phyloP scores from a whole-genome alignment of 2,888 invertebrate genomes.

The Agriotes lineatus region DNA sequence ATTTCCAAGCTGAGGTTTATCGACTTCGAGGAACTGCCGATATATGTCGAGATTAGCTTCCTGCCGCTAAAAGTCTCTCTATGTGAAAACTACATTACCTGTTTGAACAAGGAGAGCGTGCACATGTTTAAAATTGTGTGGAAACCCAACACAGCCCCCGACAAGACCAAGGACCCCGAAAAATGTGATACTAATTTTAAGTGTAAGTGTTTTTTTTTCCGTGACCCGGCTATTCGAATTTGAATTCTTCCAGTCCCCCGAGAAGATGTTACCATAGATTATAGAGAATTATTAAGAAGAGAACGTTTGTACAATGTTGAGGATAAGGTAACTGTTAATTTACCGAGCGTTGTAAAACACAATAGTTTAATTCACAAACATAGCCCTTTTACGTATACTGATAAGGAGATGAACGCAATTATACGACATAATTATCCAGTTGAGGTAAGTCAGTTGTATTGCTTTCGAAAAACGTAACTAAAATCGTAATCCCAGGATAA shows the following conservation, averaged over 20 bases:
- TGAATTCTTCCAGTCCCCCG: conserved; percentile 20
- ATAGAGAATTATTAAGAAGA: conserved; percentile 58
- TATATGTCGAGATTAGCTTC: conserved; percentile 76
- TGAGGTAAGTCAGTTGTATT: conserved; percentile 56
- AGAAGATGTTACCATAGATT: conserved; percentile 57
- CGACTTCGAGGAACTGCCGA: conserved; percentile 77
- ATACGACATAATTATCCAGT: conserved; percentile 62
- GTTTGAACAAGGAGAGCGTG: conserved; percentile 72
- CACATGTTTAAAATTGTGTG: conserved; percentile 72
- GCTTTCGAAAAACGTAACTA: neutral
- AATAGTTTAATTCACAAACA: conserved; percentile 64
- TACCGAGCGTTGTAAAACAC: conserved; percentile 64
- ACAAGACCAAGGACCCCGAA: conserved; percentile 36
- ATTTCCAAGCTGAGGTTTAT: conserved; percentile 76
- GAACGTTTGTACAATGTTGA: conserved; percentile 55
- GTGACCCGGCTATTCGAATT: neutral
- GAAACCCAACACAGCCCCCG: conserved; percentile 20
- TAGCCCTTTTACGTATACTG: conserved; percentile 64
- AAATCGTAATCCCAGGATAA: conserved; percentile 49
- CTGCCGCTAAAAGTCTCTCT: conserved; percentile 71
- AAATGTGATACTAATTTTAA: conserved; percentile 46
- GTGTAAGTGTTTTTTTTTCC: conserved; percentile 53
- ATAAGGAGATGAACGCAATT: conserved; percentile 65
- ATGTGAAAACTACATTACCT: conserved; percentile 77
- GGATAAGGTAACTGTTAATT: conserved; percentile 62